phyloP scores from a whole-genome alignment of 2,113 vertebrate genomes.

The Pygoscelis antarcticus region DNA sequence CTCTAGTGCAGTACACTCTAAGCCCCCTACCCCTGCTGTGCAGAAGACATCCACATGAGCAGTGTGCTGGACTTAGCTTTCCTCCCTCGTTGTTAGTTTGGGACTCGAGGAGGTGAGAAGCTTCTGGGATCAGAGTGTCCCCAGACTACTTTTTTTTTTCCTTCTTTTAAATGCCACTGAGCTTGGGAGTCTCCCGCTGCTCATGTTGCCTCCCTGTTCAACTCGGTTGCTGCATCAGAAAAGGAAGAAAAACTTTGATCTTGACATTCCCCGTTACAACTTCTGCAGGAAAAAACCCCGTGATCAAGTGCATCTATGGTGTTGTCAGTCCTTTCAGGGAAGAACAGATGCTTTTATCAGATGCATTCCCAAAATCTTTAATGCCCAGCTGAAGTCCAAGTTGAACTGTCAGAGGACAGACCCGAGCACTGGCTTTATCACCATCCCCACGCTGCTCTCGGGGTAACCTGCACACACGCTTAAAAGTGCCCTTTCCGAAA shows the following conservation, averaged over 20 bases:
- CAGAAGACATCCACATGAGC: background rate
- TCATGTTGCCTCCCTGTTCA: background rate
- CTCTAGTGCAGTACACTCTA: background rate
- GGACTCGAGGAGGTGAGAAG: background rate
- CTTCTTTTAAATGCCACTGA: background rate
- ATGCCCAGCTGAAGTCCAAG: background rate
- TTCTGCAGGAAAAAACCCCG: background rate
- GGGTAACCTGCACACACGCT: background rate
- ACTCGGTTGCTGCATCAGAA: background rate
- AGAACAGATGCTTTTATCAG: background rate
- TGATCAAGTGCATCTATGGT: background rate
- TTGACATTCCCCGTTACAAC: background rate
- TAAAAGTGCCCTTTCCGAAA: background rate
- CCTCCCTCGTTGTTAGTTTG: background rate
- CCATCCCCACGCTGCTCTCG: background rate
- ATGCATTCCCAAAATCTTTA: background rate
- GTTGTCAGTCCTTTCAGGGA: background rate
- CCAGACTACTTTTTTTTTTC: background rate
- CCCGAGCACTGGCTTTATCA: background rate
- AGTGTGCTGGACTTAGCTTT: background rate
- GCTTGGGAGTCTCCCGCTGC: background rate
- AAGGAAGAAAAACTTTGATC: conserved; percentile 2
- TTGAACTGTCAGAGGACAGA: background rate
- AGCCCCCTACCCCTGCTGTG: background rate
- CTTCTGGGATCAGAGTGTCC: background rate